Base-by-base conservation (phyloP, 2,888 invertebrate genomes). In the Chrysolina oricalcia region DNA sequence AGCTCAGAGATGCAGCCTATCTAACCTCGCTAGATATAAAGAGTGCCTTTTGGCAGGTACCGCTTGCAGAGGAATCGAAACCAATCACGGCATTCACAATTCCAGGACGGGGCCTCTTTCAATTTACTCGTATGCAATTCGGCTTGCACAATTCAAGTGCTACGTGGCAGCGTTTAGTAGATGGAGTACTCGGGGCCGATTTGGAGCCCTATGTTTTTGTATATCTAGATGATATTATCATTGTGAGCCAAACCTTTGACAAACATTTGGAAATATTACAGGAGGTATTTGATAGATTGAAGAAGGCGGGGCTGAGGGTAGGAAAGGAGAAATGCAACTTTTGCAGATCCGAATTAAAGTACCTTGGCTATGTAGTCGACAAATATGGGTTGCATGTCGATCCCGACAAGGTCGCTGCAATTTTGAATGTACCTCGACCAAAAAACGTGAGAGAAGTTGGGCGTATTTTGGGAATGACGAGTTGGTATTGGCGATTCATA, bases 211-310 rank as follows among this genome's bases (percentile, higher is more conserved):
- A 23, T 35, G 46, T 64, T 11, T 65, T 72, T 10, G 46, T 64
- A 8, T 72, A 48, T 50, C n/a, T 72, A 2, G 75, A 76, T 46
- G 75, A 76, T 19, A 59, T 78, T 2, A 50, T 78, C 17, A 64
- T 76, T 8, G 63, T 23, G 1, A 76, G 73, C 1, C 53, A 27
- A 56, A 78, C 70, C 0, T 83, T 83, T 50, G 78, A 80, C 43
- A 68, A 78, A 19, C 82, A 83, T 72, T 10, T 81, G 48, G 46
- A 74, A 15, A 72, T 82, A 15, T 59, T 83, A 23, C 19, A 48
- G 17, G 76, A 79, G 21, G 78, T 86, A 2, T 80, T 86, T 9
- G 35, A 40, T 5, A 59, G 83, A 5, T 70, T 85, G 2, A 2
- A 73, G 9, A 70, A 76, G 10, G 83, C 82, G 4, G 76, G 77